These are phyloP conservation scores for Alethe diademata DNA, from an alignment of 2,113 vertebrate species.

Conservation along the genomic window DNA sequence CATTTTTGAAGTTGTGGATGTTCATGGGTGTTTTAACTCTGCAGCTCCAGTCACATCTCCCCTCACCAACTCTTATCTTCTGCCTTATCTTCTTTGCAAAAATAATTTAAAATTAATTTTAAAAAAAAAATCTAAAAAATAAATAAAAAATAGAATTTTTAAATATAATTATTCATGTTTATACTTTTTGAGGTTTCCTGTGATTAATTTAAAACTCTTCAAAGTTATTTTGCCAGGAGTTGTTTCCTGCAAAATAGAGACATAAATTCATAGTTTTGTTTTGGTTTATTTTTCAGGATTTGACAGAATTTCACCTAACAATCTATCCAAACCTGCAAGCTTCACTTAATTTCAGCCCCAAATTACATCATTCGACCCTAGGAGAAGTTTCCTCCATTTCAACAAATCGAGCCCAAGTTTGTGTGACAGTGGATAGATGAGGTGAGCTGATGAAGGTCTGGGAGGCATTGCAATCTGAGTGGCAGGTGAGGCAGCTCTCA, in stretches of 20 bases:
- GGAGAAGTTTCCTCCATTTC: constrained; percentile 41
- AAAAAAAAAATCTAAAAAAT: neutral
- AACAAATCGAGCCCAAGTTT: constrained; percentile 42
- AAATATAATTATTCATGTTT: neutral
- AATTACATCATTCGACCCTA: neutral
- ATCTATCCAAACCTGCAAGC: neutral
- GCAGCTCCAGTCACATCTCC: neutral
- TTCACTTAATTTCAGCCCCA: constrained; percentile 46
- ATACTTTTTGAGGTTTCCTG: neutral
- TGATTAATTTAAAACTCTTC: neutral
- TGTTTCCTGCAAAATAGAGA: neutral
- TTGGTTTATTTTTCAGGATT: constrained; percentile 1
- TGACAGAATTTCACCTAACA: constrained; percentile 10
- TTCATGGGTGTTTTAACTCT: neutral
- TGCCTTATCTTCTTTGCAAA: neutral
- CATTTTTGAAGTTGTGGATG: neutral
- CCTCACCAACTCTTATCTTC: neutral
- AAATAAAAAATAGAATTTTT: neutral
- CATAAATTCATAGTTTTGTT: neutral
- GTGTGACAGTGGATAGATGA: constrained; percentile 59
- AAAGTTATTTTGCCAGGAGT: neutral
- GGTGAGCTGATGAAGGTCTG: constrained; percentile 51
- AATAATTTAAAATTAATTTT: neutral
- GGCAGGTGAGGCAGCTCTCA: constrained; percentile 43
- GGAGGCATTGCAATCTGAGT: constrained; percentile 44